Conservation (phyloP, 2,113 vertebrate genomes). For the Globicephala melas region DNA sequence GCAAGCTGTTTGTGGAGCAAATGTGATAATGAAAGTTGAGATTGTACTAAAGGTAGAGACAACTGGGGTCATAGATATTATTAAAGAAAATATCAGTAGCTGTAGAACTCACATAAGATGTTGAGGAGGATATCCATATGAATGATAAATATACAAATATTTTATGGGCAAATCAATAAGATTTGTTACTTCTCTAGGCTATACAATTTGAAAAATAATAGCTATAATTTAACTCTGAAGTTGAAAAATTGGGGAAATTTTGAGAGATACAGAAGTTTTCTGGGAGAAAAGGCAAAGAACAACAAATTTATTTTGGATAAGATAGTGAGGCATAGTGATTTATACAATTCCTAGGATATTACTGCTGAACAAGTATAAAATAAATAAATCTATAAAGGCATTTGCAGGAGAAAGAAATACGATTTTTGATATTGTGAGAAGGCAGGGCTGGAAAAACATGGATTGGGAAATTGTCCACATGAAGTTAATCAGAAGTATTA, state of each 20-base stretch:
- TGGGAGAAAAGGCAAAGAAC: rapidly evolving
- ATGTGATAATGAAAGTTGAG: not conserved
- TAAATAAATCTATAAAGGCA: not conserved
- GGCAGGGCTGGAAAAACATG: not conserved
- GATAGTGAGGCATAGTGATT: not conserved
- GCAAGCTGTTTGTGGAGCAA: not conserved
- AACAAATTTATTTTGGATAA: not conserved
- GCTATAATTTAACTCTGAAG: not conserved
- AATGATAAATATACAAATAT: not conserved
- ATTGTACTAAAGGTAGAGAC: not conserved
- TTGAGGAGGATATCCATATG: not conserved
- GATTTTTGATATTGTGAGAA: not conserved
- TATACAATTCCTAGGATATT: not conserved
- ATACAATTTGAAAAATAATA: not conserved
- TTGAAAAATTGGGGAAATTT: not conserved
- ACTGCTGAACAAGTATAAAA: not conserved
- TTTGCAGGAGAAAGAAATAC: not conserved
- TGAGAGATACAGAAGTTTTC: not conserved
- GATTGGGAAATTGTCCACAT: not conserved
- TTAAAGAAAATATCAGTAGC: not conserved
- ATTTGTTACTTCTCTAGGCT: not conserved
- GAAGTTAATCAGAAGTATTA: not conserved
- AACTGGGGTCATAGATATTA: not conserved
- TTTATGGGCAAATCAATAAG: not conserved
- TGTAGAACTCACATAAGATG: not conserved